phyloP scores from a whole-genome alignment of 2,888 invertebrate species.

The Hipparchia sbordonii region DNA sequence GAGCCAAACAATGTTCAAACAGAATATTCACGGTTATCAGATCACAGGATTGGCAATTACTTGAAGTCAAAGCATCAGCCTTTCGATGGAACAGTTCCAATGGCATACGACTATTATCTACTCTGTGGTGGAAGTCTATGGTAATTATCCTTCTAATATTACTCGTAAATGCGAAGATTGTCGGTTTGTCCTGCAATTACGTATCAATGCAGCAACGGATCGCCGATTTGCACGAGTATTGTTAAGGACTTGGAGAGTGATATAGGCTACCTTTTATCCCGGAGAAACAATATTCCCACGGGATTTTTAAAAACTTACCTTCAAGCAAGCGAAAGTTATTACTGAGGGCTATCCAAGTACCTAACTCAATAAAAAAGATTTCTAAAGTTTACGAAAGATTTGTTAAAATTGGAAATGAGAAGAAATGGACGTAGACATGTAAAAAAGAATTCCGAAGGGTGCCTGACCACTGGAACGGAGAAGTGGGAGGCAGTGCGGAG shows the following conservation, averaged over 20 bases:
- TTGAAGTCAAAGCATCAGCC: background rate
- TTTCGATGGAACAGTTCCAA: background rate
- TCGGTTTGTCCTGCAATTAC: too few species aligned
- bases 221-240: too few species aligned
- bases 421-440: background rate
- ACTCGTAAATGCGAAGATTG: too few species aligned
- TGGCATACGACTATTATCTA: background rate
- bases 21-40: conserved; percentile 9
- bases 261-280: too few species aligned
- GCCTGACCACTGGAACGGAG: too few species aligned
- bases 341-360: background rate
- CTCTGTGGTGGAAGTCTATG: background rate
- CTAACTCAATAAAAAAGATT: background rate
- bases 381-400: background rate
- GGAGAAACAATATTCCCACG: too few species aligned
- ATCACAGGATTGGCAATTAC: background rate
- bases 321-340: too few species aligned
- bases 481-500: too few species aligned
- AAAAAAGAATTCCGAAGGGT: background rate
- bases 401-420: background rate
- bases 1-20: conserved; percentile 24
- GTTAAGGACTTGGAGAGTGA: too few species aligned
- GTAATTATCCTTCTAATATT: background rate
- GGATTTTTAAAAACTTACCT: too few species aligned
- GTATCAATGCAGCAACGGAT: too few species aligned